Conservation (phyloP, 2,113 vertebrate species). For the Columbina picui region DNA sequence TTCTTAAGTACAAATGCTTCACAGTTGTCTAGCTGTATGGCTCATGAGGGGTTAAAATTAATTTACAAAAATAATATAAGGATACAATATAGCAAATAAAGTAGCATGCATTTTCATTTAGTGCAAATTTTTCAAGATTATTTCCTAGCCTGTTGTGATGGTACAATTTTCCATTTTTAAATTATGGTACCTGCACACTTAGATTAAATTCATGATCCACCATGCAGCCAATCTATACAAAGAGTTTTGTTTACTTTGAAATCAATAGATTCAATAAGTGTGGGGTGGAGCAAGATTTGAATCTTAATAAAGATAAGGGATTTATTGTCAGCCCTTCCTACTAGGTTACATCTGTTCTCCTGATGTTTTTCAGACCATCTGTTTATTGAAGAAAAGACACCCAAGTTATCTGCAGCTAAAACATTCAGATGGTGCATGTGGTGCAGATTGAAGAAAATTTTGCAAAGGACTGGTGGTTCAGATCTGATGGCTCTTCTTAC, state of each 20-base stretch:
- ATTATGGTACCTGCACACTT: background rate
- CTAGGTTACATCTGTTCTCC: background rate
- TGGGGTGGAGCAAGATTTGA: conserved; percentile 25
- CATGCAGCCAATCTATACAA: background rate
- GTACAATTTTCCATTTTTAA: background rate
- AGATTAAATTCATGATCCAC: background rate
- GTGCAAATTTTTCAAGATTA: background rate
- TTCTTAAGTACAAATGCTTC: background rate
- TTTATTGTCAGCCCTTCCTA: background rate
- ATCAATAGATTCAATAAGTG: background rate
- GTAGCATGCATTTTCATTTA: background rate
- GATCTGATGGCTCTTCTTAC: background rate
- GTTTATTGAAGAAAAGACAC: background rate
- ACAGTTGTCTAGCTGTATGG: background rate
- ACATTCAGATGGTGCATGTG: background rate
- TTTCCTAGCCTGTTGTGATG: background rate
- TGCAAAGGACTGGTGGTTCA: background rate
- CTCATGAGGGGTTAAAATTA: conserved; percentile 13
- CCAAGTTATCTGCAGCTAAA: background rate
- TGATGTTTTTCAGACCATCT: background rate
- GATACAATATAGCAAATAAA: background rate
- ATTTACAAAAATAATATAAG: background rate
- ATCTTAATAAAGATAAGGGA: conserved; percentile 22
- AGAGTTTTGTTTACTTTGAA: conserved; percentile 25
- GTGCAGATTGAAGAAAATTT: background rate